phyloP scores from a whole-genome alignment of 2,113 vertebrate species.

The Synodontis membranacea region DNA sequence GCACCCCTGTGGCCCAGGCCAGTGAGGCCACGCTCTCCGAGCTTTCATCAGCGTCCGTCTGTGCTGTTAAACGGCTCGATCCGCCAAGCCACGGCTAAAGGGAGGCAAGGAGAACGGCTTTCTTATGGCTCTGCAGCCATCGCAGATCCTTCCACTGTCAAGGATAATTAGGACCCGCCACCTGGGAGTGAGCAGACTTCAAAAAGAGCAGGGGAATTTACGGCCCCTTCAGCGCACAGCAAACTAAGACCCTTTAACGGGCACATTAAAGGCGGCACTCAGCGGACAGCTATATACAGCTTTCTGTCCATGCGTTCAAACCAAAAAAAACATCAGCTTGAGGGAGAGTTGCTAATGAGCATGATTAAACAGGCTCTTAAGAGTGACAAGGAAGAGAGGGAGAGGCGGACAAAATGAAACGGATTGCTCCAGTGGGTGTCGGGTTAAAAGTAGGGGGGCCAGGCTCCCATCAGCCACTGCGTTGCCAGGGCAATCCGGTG shows the following conservation, averaged over 20 bases:
- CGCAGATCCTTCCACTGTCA: conserved; percentile 49
- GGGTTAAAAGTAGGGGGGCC: conserved; percentile 57
- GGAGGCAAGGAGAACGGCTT: conserved; percentile 31
- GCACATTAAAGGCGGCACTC: conserved; percentile 56
- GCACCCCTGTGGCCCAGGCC: conserved; percentile 26
- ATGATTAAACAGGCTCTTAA: conserved; percentile 53
- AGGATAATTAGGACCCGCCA: conserved; percentile 60
- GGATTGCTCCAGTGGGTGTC: conserved; percentile 25
- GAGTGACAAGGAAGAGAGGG: conserved; percentile 34
- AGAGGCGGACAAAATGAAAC: conserved; percentile 22
- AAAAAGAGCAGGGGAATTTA: conserved; percentile 56
- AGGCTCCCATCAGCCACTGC: conserved; percentile 36
- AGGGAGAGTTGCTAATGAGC: conserved; percentile 51
- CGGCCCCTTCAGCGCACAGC: conserved; percentile 35
- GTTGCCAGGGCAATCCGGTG: conserved; percentile 68
- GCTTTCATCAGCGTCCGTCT: conserved; percentile 51
- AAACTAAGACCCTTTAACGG: conserved; percentile 49
- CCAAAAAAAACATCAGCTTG: conserved; percentile 43
- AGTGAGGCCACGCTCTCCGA: conserved; percentile 8
- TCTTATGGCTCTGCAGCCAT: conserved; percentile 13
- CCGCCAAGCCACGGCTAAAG: conserved; percentile 28
- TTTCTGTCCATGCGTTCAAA: conserved; percentile 53
- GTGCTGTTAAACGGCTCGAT: conserved; percentile 46
- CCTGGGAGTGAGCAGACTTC: conserved; percentile 55
- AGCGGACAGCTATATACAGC: conserved; percentile 30